phyloP scores from a whole-genome alignment of 1,140 invertebrate species.

The Amphibalanus amphitrite region DNA sequence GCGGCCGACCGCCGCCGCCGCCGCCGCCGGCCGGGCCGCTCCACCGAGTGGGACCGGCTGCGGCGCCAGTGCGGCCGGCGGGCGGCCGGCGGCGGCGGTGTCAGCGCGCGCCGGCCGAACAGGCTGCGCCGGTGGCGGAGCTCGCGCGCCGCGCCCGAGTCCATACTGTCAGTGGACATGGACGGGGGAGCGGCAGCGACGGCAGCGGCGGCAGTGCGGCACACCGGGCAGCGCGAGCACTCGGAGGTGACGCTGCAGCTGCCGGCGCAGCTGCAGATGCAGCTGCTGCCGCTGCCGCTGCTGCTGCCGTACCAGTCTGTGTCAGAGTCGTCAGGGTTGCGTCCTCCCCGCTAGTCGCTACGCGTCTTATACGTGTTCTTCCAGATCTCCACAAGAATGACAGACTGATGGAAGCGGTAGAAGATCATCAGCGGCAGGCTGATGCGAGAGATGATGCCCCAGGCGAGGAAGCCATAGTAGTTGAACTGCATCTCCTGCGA shows the following conservation, averaged over 20 bases:
- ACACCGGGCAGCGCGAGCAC: not conserved
- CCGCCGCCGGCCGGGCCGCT: not conserved
- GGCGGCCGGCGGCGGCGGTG: too few species aligned
- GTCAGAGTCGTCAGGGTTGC: slow-evolving; percentile 20
- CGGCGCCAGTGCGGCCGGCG: too few species aligned
- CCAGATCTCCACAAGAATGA: slow-evolving; percentile 49
- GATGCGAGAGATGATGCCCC: slow-evolving; percentile 45
- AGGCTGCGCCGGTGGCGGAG: not conserved
- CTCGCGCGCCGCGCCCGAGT: not conserved
- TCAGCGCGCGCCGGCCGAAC: not conserved
- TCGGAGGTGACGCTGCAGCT: not conserved
- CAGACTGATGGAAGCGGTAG: slow-evolving; percentile 50
- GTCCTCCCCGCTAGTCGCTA: slow-evolving; percentile 17
- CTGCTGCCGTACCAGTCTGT: not conserved
- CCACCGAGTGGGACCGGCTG: not conserved
- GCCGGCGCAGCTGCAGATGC: too few species aligned
- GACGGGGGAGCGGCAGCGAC: not conserved
- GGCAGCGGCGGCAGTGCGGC: too few species aligned
- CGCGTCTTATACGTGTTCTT: slow-evolving; percentile 35
- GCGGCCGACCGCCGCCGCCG: too few species aligned
- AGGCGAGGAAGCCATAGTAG: slow-evolving; percentile 45
- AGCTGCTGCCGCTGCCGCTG: slow-evolving; percentile 3
- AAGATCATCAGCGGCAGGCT: slow-evolving; percentile 46
- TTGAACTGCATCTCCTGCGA: slow-evolving; percentile 37
- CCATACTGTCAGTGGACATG: not conserved